phyloP scores from a whole-genome alignment of 2,888 invertebrate genomes.

The Campaea margaritaria region DNA sequence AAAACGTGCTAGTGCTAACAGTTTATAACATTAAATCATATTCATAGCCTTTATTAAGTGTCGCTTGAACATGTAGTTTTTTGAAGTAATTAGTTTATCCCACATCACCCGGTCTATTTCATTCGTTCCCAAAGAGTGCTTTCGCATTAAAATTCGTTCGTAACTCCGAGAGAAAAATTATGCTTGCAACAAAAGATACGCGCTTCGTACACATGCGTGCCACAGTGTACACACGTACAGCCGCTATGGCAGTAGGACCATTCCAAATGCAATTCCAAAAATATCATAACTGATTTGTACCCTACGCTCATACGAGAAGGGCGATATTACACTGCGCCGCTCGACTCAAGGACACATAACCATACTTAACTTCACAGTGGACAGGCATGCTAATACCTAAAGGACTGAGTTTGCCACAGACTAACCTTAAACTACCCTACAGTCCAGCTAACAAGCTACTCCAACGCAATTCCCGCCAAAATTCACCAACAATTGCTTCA shows the following conservation, averaged over 20 bases:
- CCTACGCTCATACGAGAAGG: no score
- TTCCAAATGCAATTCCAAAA: background rate
- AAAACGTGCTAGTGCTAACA: no score
- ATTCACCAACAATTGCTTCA: background rate
- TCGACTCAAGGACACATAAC: no score
- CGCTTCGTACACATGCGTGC: slow-evolving; percentile 5
- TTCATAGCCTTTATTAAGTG: background rate
- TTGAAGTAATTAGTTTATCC: slow-evolving; percentile 5
- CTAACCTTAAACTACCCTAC: background rate
- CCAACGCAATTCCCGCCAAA: background rate
- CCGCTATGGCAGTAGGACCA: background rate
- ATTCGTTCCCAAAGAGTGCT: slow-evolving; percentile 30
- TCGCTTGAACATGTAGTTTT: no score
- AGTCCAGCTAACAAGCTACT: background rate
- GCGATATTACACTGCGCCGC: no score
- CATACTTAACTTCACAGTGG: no score
- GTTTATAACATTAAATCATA: no score
- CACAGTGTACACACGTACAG: slow-evolving; percentile 17
- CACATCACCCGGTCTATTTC: slow-evolving; percentile 1
- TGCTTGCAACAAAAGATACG: slow-evolving; percentile 26
- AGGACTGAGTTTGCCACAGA: background rate
- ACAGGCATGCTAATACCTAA: no score
- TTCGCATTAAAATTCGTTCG: slow-evolving; percentile 32
- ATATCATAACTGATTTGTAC: no score
- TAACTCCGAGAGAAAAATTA: slow-evolving; percentile 28